These are phyloP conservation scores for Tenodera sinensis DNA, from an alignment of 2,888 invertebrate genomes.

Conservation along the genomic window DNA sequence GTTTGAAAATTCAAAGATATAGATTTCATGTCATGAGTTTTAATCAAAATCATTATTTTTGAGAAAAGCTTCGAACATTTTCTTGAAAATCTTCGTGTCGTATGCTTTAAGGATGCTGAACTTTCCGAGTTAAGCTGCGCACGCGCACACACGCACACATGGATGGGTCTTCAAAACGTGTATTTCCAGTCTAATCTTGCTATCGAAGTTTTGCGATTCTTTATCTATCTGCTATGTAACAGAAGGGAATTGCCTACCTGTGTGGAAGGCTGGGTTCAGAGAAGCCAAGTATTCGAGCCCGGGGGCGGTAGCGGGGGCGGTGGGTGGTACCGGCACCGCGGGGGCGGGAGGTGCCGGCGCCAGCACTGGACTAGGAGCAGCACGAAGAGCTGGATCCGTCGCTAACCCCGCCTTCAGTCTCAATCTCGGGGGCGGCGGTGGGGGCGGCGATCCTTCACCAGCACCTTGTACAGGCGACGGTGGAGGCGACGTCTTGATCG, in stretches of 20 bases:
- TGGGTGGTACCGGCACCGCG: not conserved
- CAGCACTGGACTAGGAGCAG: conserved; percentile 34
- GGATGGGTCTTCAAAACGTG: too few relatives aligned
- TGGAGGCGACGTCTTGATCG: conserved; percentile 32
- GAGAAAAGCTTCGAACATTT: too few relatives aligned
- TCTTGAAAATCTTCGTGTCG: too few relatives aligned
- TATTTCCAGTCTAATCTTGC: too few relatives aligned
- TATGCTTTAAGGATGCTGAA: too few relatives aligned
- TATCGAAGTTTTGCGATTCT: too few relatives aligned
- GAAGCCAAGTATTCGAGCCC: conserved; percentile 50
- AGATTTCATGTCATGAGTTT: too few relatives aligned
- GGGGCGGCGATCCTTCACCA: conserved; percentile 13
- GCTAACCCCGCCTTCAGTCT: conserved; percentile 75
- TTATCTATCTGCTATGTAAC: too few relatives aligned
- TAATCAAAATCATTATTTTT: too few relatives aligned
- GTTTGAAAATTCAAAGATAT: too few relatives aligned
- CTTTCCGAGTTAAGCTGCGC: too few relatives aligned
- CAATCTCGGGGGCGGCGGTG: conserved; percentile 54
- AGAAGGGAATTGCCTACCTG: conserved; percentile 40
- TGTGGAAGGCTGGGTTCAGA: conserved; percentile 49
- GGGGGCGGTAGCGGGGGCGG: conserved; percentile 2
- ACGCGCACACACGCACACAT: too few relatives aligned
- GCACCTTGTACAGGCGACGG: conserved; percentile 6
- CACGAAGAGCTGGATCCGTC: conserved; percentile 73
- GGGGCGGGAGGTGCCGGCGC: not conserved